These are phyloP conservation scores for Paramisgurnus dabryanus DNA, from an alignment of 2,113 vertebrate species.

Conservation along the genomic window DNA sequence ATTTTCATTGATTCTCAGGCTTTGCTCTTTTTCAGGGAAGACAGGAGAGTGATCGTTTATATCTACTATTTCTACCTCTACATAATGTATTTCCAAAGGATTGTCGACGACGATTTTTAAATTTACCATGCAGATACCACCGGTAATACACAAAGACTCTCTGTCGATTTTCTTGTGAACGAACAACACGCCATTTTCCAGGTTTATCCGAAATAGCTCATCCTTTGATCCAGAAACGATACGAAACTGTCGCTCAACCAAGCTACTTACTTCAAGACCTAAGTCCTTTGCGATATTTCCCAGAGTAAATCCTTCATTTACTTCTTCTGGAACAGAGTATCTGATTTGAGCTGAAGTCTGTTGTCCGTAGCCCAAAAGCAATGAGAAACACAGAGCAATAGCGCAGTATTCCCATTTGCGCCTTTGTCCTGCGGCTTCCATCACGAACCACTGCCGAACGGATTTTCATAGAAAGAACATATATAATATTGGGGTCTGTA, in stretches of 20 bases:
- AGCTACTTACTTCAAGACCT: slow-evolving; percentile 52
- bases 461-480: too few relatives aligned
- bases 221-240: slow-evolving; percentile 54
- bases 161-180: slow-evolving; percentile 58
- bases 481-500: not conserved
- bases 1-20: slow-evolving; percentile 46
- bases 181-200: slow-evolving; percentile 64
- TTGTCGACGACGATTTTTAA: slow-evolving; percentile 53
- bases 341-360: slow-evolving; percentile 36
- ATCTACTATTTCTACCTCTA: slow-evolving; percentile 52
- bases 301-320: slow-evolving; percentile 64
- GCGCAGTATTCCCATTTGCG: slow-evolving; percentile 21
- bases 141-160: slow-evolving; percentile 45
- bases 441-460: not conserved
- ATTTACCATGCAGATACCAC: slow-evolving; percentile 37
- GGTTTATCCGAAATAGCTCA: slow-evolving; percentile 61
- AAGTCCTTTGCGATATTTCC: slow-evolving; percentile 61
- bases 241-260: slow-evolving; percentile 52
- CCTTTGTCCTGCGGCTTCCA: slow-evolving; percentile 40
- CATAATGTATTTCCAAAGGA: slow-evolving; percentile 51
- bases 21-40: slow-evolving; percentile 44
- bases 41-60: slow-evolving; percentile 53
- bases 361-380: slow-evolving; percentile 11
- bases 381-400: slow-evolving; percentile 10
- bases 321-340: slow-evolving; percentile 64